Evolutionary conservation across 1,140 invertebrate species (phyloP).

Genomic region (Plectus sambesii): DNA sequence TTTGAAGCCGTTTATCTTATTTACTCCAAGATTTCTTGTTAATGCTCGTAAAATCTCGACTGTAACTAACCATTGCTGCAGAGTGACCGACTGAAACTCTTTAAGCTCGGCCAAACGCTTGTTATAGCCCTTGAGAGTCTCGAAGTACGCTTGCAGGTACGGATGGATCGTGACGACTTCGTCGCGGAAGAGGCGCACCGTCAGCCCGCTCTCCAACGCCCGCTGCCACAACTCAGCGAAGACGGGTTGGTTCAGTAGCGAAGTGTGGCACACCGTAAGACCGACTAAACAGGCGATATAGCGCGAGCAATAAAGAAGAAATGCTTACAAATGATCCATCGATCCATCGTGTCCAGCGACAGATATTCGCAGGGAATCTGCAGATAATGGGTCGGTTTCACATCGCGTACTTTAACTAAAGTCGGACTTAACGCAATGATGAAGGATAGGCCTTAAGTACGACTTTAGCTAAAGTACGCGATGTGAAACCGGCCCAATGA

Average conservation of each 20-base stretch:
- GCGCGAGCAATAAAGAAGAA: conserved; percentile 6
- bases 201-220: conserved; percentile 82
- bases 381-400: no score
- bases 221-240: conserved; percentile 77
- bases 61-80: conserved; percentile 23
- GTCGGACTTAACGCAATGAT: no score
- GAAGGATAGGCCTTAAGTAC: no score
- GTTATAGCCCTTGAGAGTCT: conserved; percentile 70
- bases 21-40: no score
- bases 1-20: no score
- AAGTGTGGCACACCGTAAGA: conserved; percentile 74
- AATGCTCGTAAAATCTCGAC: neutral
- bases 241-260: conserved; percentile 57
- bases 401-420: no score
- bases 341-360: conserved; percentile 82
- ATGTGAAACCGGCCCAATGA: no score
- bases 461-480: no score
- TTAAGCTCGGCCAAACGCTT: conserved; percentile 37
- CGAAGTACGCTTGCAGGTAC: conserved; percentile 83
- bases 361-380: conserved; percentile 89
- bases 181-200: conserved; percentile 84
- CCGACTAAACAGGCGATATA: conserved; percentile 58
- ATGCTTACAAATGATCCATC: conserved; percentile 77
- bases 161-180: conserved; percentile 91
- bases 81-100: conserved; percentile 21